A percentile compares a stretch with the other conserved stretches of the same genome.
phyloP scores from a whole-genome alignment of 2,797 vertebrate species.

The Amblyopsis hoosieri region DNA sequence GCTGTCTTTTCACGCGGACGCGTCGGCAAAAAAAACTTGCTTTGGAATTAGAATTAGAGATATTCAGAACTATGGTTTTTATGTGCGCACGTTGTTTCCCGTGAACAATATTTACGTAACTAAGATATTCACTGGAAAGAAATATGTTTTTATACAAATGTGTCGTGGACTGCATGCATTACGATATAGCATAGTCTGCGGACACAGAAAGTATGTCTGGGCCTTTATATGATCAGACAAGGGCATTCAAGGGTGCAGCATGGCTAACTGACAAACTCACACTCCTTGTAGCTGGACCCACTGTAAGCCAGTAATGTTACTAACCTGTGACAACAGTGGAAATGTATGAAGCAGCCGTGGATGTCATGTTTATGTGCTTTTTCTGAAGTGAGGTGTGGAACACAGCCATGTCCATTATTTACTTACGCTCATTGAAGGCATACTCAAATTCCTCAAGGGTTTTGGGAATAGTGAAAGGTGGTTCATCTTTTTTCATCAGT shows the following conservation, averaged over 20 bases:
- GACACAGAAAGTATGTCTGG: neutral
- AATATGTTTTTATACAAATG: no score
- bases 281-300: no score
- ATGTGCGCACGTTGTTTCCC: no score
- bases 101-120: no score
- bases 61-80: no score
- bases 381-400: constrained; percentile 10
- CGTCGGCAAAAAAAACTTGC: no score
- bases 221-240: neutral
- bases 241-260: neutral
- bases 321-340: neutral
- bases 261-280: neutral
- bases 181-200: no score
- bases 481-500: constrained; percentile 99
- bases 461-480: constrained; percentile 93
- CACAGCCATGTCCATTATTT: neutral
- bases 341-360: neutral
- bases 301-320: no score
- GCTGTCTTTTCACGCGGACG: no score
- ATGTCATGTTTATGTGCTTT: neutral
- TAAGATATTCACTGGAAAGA: no score
- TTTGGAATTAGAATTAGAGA: no score
- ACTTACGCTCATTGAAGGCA: constrained; percentile 96
- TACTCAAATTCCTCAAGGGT: constrained; percentile 97
- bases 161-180: no score